Conservation (phyloP, 1,140 invertebrate species). For the Drosophila sucinea region DNA sequence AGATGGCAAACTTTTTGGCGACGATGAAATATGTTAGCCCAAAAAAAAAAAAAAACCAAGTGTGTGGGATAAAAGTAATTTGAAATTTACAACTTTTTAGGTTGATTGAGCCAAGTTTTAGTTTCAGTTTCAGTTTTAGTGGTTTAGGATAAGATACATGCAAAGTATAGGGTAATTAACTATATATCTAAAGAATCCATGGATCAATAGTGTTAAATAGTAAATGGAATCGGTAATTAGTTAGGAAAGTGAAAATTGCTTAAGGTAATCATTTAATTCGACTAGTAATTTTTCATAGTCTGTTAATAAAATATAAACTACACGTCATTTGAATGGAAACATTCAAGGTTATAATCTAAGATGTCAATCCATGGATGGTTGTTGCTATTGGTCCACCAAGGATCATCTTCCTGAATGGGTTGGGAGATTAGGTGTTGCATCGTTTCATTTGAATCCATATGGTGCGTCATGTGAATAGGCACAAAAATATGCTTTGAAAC, state of each 20-base stretch:
- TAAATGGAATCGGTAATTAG: background rate
- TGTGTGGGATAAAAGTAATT: slow-evolving; percentile 23
- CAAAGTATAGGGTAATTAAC: slow-evolving; percentile 1
- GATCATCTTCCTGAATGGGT: no score
- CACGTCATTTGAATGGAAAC: no score
- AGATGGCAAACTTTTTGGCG: slow-evolving; percentile 31
- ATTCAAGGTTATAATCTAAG: no score
- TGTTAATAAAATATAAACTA: no score
- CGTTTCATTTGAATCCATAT: no score
- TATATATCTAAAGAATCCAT: background rate
- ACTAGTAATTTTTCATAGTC: no score
- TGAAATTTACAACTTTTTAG: slow-evolving; percentile 23
- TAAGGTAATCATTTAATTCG: background rate
- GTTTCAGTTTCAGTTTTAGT: background rate
- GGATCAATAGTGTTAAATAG: background rate
- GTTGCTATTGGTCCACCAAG: no score
- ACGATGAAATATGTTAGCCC: slow-evolving; percentile 36
- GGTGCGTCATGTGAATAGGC: no score
- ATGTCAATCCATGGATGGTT: no score
- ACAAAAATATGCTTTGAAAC: no score
- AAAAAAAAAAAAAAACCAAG: background rate
- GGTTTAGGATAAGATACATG: background rate
- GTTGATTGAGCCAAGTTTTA: slow-evolving; percentile 18
- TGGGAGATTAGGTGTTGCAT: no score
- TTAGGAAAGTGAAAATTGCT: background rate